Evolutionary conservation across 2,113 vertebrate species (phyloP).

Genomic region (Lepus europaeus): DNA sequence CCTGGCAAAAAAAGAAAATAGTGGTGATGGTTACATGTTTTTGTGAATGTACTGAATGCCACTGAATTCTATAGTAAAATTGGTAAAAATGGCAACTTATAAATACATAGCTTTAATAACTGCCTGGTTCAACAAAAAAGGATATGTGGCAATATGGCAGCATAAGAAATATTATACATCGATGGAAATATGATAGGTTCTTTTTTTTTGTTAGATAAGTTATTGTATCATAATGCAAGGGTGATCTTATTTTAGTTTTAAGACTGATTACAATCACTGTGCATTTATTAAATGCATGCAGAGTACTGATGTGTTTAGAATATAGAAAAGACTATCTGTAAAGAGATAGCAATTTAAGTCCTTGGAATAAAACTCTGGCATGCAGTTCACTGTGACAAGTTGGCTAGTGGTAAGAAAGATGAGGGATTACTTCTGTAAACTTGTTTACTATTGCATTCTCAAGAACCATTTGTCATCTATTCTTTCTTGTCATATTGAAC

Average conservation of each 20-base stretch:
- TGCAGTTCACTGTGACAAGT: neutral
- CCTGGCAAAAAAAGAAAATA: too few relatives aligned
- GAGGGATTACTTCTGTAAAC: neutral
- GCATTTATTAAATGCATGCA: neutral
- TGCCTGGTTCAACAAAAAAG: too few relatives aligned
- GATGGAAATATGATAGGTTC: neutral
- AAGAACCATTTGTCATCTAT: neutral
- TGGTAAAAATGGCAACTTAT: too few relatives aligned
- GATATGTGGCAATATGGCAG: neutral
- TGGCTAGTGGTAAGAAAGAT: neutral
- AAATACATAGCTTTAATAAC: too few relatives aligned
- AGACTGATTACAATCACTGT: neutral
- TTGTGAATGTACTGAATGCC: fast-evolving
- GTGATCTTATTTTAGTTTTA: neutral
- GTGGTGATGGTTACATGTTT: fast-evolving
- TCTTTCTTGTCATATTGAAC: neutral
- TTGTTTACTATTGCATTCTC: neutral
- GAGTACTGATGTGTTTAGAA: neutral
- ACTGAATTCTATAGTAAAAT: neutral
- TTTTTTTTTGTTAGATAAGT: neutral
- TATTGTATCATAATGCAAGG: too few relatives aligned
- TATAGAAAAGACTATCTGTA: neutral
- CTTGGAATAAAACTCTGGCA: neutral
- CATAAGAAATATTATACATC: neutral
- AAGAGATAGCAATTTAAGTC: neutral